These are phyloP conservation scores for Cheilinus undulatus DNA, from an alignment of 2,113 vertebrate genomes.

Conservation along the genomic window DNA sequence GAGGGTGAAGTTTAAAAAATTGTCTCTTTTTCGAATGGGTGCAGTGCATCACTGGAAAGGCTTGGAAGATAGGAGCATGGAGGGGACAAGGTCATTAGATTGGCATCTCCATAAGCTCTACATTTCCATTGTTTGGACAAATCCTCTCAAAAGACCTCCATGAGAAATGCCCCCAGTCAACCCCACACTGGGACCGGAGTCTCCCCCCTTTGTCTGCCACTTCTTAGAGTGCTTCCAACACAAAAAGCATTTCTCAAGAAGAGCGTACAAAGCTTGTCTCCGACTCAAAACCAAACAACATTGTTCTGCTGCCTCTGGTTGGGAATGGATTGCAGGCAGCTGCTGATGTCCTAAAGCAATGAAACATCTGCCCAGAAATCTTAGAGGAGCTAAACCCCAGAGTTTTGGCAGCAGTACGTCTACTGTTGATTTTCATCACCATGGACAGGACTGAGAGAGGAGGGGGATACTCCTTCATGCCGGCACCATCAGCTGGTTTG, in stretches of 20 bases:
- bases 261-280: slow-evolving; percentile 69
- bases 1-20: slow-evolving; percentile 77
- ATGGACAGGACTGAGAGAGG: too few relatives aligned
- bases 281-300: slow-evolving; percentile 65
- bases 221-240: slow-evolving; percentile 58
- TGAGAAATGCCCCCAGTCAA: slow-evolving; percentile 73
- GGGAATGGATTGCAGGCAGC: slow-evolving; percentile 72
- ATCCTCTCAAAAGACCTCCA: slow-evolving; percentile 64
- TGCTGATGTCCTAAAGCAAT: slow-evolving; percentile 50
- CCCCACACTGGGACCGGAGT: slow-evolving; percentile 58
- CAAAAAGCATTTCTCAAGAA: slow-evolving; percentile 73
- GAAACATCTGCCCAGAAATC: slow-evolving; percentile 64
- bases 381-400: slow-evolving; percentile 42
- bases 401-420: too few relatives aligned
- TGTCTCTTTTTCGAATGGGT: slow-evolving; percentile 54
- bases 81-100: slow-evolving; percentile 77
- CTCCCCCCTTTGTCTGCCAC: slow-evolving; percentile 63
- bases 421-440: too few relatives aligned
- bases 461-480: too few relatives aligned
- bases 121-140: slow-evolving; percentile 69
- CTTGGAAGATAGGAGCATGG: slow-evolving; percentile 48
- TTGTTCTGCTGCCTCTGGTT: slow-evolving; percentile 65
- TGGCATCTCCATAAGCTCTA: slow-evolving; percentile 76
- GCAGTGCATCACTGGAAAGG: slow-evolving; percentile 39
- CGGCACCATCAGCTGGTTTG: too few relatives aligned